Evolutionary conservation across 2,113 vertebrate genomes (phyloP), one percentile per base, ranked within the genome.

Genomic region (Rhinogobius similis): DNA sequence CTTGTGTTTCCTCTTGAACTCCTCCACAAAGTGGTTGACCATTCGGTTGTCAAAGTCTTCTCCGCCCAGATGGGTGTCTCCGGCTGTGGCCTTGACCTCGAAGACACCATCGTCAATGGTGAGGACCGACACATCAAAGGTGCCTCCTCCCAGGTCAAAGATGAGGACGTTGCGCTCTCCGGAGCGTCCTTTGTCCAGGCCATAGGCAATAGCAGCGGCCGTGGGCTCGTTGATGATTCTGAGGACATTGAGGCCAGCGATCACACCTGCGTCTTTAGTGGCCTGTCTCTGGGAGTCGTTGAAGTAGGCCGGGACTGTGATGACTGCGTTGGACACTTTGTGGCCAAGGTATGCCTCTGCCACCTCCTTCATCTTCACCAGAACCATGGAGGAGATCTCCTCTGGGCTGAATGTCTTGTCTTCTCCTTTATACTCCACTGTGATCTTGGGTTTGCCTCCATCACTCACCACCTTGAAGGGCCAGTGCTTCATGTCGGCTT

Each of bases 321-420:
- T 55, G 23, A n/a, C 23, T 26, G 52, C 52, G 23, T 55, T 55
- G 12, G 52, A 55, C 52, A 55, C 52, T 26, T 13, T 55, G 52
- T n/a, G 46, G 18, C 46, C 20, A 2, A 48, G 46, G 46, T 48
- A 48, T 1, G 46, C 20, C 46, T 48, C 46, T 13, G 52, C 52
- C 52, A 55, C 52, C 52, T 55, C 50, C 52, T 55, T 55, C 52
- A 55, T 55, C 52, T 55, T 55, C 52, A 55, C 23, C 52, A 55
- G 24, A 56, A 56, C 53, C 53, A 56, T 56, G 53, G 23, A 56
- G 24, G 53, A 56, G 53, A 56, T 27, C 13, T 56, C 53, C 24
- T 56, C 53, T 27, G 53, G 53, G 53, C 53, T 56, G 53, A 56
- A 56, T 12, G 53, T 56, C 5, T 56, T 56, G 53, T 56, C 53